A percentile compares a stretch with the other conserved stretches of the same genome.
phyloP scores from a whole-genome alignment of 2,797 vertebrate species.

The Falco rusticolus region DNA sequence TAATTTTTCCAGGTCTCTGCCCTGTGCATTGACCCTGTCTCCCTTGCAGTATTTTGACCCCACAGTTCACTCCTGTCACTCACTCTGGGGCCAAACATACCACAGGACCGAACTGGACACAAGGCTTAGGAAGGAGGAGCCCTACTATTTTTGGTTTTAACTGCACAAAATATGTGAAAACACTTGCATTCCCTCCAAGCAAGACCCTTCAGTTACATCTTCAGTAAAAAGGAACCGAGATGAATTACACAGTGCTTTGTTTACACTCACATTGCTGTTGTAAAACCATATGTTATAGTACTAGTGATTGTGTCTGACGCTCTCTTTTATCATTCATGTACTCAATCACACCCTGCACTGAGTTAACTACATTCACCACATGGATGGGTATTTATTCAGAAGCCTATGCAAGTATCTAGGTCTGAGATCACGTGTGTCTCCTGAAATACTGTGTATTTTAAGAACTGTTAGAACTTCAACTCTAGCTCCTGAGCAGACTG shows the following conservation, averaged over 20 bases:
- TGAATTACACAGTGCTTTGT: background rate
- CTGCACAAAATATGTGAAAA: background rate
- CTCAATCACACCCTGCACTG: background rate
- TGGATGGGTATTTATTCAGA: background rate
- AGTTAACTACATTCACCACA: background rate
- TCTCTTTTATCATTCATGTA: background rate
- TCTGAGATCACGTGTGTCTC: background rate
- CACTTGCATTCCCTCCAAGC: background rate
- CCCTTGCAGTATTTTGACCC: background rate
- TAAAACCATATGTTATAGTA: background rate
- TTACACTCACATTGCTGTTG: background rate
- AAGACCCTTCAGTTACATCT: background rate
- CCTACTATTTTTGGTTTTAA: background rate
- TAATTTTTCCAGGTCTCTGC: background rate
- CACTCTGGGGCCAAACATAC: background rate
- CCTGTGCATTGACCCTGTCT: too few species aligned
- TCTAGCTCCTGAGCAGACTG: background rate
- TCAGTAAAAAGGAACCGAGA: background rate
- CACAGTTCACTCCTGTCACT: background rate
- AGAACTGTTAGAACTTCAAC: background rate
- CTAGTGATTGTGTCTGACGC: background rate
- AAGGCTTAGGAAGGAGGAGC: background rate
- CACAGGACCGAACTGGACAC: rapidly evolving
- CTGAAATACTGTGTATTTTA: background rate
- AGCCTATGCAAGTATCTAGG: background rate